phyloP scores from a whole-genome alignment of 2,113 vertebrate species.

The Ceyx margarethae region DNA sequence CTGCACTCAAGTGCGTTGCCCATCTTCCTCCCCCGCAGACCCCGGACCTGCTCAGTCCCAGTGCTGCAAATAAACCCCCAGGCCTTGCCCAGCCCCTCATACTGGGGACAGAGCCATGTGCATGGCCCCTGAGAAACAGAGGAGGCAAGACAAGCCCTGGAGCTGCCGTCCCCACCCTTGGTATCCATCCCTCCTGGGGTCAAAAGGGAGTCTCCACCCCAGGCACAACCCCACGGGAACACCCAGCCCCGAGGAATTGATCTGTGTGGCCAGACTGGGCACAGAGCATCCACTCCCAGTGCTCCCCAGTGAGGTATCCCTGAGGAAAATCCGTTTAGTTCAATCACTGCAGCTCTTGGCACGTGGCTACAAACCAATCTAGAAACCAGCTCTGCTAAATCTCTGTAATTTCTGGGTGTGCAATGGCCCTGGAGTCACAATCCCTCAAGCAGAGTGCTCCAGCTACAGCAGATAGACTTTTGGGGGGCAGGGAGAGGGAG shows the following conservation, averaged over 20 bases:
- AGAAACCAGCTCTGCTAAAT: neutral
- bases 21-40: neutral
- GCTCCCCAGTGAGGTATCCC: neutral
- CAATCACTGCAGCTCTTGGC: neutral
- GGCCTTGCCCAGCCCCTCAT: rapidly evolving
- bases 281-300: neutral
- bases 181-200: neutral
- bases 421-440: neutral
- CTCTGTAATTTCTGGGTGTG: neutral
- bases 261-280: rapidly evolving
- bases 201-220: neutral
- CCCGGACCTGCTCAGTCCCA: rapidly evolving
- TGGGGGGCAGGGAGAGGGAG: too few species aligned
- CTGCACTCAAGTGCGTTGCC: neutral
- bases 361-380: neutral
- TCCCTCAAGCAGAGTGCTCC: neutral
- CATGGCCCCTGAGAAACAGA: neutral
- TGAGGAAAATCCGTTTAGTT: neutral
- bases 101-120: rapidly evolving
- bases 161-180: neutral
- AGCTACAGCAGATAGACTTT: neutral
- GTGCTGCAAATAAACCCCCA: neutral
- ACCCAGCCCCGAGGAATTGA: rapidly evolving
- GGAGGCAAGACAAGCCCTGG: neutral
- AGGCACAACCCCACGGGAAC: rapidly evolving